Conservation (phyloP, 2,797 vertebrate species). For the Cottoperca gobio region DNA sequence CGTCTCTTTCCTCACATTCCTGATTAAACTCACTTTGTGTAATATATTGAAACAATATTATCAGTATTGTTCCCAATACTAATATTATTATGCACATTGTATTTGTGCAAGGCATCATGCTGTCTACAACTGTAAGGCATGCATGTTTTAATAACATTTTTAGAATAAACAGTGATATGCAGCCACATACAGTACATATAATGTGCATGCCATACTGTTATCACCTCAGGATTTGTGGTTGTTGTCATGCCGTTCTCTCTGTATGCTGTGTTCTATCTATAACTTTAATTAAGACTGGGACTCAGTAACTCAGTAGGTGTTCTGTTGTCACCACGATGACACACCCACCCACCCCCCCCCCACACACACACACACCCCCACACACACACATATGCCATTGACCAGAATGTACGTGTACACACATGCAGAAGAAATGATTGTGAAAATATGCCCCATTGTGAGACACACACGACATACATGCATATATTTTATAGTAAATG, state of each 20-base stretch:
- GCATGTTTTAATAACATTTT: not conserved
- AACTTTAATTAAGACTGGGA: constrained; percentile 67
- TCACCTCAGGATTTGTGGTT: constrained; percentile 36
- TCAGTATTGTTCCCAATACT: not conserved
- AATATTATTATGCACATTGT: not conserved
- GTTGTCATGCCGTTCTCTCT: constrained; percentile 59
- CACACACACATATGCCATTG: too few species aligned
- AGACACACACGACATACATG: too few species aligned
- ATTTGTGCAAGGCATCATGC: not conserved
- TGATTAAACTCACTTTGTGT: not conserved
- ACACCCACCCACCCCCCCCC: too few species aligned
- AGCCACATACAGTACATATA: not conserved
- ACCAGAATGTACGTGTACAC: too few species aligned
- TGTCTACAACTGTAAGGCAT: not conserved
- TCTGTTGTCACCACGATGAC: constrained; percentile 57
- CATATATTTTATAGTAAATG: not conserved
- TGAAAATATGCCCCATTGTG: not conserved
- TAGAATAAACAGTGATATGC: not conserved
- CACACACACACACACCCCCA: constrained; percentile 1
- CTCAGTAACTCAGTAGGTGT: constrained; percentile 51
- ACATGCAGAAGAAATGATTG: too few species aligned
- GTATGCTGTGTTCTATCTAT: constrained; percentile 61
- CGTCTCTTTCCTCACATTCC: not conserved
- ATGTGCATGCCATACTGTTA: constrained; percentile 21
- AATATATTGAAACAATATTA: not conserved